Percentiles rank a stretch among this genome's conserved stretches.
Conservation (phyloP, 2,888 invertebrate genomes). For the Hypolimnas misippus region DNA sequence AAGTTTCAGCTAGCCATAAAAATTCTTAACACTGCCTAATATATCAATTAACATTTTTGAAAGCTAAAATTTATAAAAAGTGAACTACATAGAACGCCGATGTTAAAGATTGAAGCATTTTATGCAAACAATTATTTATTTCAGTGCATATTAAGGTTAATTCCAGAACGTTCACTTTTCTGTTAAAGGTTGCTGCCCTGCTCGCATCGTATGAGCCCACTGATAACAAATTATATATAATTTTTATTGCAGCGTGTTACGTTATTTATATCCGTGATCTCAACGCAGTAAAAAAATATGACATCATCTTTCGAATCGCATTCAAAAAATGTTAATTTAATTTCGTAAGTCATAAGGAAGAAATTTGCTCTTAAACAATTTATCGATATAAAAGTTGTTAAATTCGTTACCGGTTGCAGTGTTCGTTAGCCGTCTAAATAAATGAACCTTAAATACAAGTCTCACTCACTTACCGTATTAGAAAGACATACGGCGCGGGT, state of each 20-base stretch:
- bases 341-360: conserved; percentile 27
- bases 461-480: conserved; percentile 34
- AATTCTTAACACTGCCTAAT: not conserved
- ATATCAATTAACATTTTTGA: not conserved
- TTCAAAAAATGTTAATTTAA: conserved; percentile 14
- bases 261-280: conserved; percentile 59
- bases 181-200: conserved; percentile 33
- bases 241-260: conserved; percentile 32
- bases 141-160: conserved; percentile 1
- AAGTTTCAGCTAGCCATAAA: not conserved
- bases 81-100: too few relatives aligned
- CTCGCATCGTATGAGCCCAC: conserved; percentile 21
- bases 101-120: too few relatives aligned
- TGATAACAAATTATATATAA: conserved; percentile 38
- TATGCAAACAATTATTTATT: not conserved
- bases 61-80: too few relatives aligned
- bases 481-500: conserved; percentile 34
- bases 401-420: not conserved
- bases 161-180: conserved; percentile 3
- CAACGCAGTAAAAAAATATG: conserved; percentile 49
- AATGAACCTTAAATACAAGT: conserved; percentile 30
- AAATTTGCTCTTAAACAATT: not conserved
- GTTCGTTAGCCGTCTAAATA: conserved; percentile 32
- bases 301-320: conserved; percentile 21
- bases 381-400: not conserved